A percentile compares a stretch with the other conserved stretches of the same genome.
These are phyloP conservation scores for Phrynosoma platyrhinos DNA, from an alignment of 2,113 vertebrate genomes.

Conservation along the genomic window DNA sequence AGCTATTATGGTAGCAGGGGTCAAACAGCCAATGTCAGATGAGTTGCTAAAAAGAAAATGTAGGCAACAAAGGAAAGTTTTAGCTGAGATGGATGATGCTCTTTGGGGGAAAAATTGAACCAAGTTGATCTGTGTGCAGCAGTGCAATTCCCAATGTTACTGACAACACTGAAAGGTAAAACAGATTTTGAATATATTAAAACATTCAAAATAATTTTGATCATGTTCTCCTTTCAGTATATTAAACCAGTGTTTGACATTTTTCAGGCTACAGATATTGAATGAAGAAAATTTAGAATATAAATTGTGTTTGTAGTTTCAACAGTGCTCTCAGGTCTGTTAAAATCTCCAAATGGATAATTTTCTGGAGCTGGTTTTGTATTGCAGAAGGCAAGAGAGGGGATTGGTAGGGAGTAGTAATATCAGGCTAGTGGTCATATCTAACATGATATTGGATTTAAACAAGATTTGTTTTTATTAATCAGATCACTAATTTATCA, in stretches of 20 bases:
- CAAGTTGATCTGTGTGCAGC: constrained; percentile 26
- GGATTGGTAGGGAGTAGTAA: no score
- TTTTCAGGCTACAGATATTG: constrained; percentile 21
- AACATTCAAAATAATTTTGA: constrained; percentile 33
- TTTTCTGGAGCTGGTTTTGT: no score
- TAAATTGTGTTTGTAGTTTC: constrained; percentile 52
- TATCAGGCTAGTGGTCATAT: no score
- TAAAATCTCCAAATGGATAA: background rate
- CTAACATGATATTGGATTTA: no score
- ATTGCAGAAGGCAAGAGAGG: no score
- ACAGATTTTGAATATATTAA: background rate
- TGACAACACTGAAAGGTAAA: constrained; percentile 27
- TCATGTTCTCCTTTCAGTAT: constrained; percentile 34
- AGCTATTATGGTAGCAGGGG: constrained; percentile 80
- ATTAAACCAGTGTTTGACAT: constrained; percentile 17
- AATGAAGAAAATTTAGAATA: constrained; percentile 33
- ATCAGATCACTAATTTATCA: background rate
- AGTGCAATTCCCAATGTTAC: constrained; percentile 16
- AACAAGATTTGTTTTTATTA: no score
- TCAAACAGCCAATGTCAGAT: constrained; percentile 77
- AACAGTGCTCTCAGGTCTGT: background rate
- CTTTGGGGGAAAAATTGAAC: constrained; percentile 48
- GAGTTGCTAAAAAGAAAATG: constrained; percentile 74
- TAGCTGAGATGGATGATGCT: constrained; percentile 47
- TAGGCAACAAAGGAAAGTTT: constrained; percentile 58